Base-by-base conservation (phyloP, 2,888 invertebrate species). In the Spisula subtruncata region DNA sequence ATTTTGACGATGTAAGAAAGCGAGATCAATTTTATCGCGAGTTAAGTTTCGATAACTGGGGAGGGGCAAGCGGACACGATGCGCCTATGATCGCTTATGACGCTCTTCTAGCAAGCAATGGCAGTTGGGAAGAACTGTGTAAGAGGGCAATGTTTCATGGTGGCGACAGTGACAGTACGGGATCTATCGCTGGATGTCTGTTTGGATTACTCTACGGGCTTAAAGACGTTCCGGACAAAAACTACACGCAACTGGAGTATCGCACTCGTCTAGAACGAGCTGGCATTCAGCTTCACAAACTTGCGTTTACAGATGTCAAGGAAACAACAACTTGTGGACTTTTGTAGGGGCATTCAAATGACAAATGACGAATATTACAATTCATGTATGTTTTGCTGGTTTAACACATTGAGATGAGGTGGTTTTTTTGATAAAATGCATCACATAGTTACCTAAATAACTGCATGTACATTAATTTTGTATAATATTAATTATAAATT, bases 101-200 rank as follows among this genome's bases (percentile, higher is more conserved):
- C 93, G 96, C 96, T 18, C 79, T 96, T 41, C 93, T 96, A 51
- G 93, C 93, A 12, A 91, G 95, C 8, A 92, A 93, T 6, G 92
- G 91, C 35, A 88, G 93, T 80, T 96, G 96, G 96, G 66, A 90
- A 66, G 95, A 96, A 86, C 91, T 96, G 10, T 95, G 95, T 83
- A 92, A 93, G 54, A 91, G 95, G 82, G 95, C 94, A 1, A 94
- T 96, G 93, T 95, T 96, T 75, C 96, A 96, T 91, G 94, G 94
- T 10, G 96, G 96, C 0, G 96, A 96, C 91, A 96, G 94, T 93
- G 96, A 96, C 92, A 96, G 96, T 80, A 96, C 96, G 8, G 96
- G 96, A 8, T 94, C 93, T 14, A 96, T 96, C 29, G 96, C 96
- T 29, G 96, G 93, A 18, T 94, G 95, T 71, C 95, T 95, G 89